Conservation (phyloP, 2,888 invertebrate genomes). For the Selenia dentaria region DNA sequence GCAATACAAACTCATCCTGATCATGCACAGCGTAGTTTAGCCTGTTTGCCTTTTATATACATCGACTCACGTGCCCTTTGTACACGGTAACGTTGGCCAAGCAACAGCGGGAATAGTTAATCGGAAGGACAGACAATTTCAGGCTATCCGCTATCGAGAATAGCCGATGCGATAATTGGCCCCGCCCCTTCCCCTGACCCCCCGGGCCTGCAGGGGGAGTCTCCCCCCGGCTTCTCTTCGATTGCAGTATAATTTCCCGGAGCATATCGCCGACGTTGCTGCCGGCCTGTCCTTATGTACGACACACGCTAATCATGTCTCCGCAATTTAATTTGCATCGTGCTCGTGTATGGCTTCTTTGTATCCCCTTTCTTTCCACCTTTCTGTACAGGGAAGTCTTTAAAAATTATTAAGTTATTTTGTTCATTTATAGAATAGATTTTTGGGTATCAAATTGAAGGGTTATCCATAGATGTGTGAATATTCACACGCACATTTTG, state of each 20-base stretch:
- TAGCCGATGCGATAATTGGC: slow-evolving; percentile 47
- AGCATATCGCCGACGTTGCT: not conserved
- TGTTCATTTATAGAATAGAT: too few relatives aligned
- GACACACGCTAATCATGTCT: slow-evolving; percentile 16
- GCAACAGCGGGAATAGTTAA: slow-evolving; percentile 18
- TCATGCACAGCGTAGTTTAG: too few relatives aligned
- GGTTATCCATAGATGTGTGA: too few relatives aligned
- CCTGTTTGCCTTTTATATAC: too few relatives aligned
- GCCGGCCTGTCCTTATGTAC: not conserved
- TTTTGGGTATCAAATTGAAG: too few relatives aligned
- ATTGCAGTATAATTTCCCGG: slow-evolving; percentile 24
- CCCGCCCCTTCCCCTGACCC: slow-evolving; percentile 13
- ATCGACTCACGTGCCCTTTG: slow-evolving; percentile 3
- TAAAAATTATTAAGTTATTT: too few relatives aligned
- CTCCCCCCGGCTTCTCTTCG: slow-evolving; percentile 13
- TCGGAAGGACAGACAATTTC: slow-evolving; percentile 34
- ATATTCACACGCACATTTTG: too few relatives aligned
- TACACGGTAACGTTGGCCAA: slow-evolving; percentile 11
- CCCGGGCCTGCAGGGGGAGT: not conserved
- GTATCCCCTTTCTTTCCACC: too few relatives aligned
- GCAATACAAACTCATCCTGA: too few relatives aligned
- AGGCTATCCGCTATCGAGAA: slow-evolving; percentile 44
- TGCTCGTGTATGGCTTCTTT: slow-evolving; percentile 3
- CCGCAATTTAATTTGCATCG: slow-evolving; percentile 18
- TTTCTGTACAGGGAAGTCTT: too few relatives aligned